Percentiles rank a stretch among this genome's conserved stretches.
Conservation (phyloP, 2,113 vertebrate genomes). For the Ginglymostoma cirratum region DNA sequence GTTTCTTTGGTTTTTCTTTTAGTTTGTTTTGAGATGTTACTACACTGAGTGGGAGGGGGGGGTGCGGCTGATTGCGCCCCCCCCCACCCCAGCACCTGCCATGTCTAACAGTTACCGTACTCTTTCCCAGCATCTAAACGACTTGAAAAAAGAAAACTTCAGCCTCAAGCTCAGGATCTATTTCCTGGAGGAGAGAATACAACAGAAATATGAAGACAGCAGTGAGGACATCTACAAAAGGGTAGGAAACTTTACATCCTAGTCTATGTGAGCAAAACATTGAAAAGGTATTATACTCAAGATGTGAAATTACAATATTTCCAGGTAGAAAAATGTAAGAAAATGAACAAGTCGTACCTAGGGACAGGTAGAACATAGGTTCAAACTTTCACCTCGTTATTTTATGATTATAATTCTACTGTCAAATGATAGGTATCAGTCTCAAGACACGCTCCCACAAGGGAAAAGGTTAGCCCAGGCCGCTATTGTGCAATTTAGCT, state of each 20-base stretch:
- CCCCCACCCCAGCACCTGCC: slow-evolving; percentile 50
- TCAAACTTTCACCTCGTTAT: neutral
- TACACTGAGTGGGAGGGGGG: slow-evolving; percentile 56
- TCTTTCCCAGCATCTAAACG: slow-evolving; percentile 93
- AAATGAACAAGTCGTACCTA: neutral
- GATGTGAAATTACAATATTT: neutral
- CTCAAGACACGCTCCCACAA: neutral
- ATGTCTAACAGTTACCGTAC: slow-evolving; percentile 93
- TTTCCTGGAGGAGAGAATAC: slow-evolving; percentile 92
- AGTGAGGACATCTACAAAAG: slow-evolving; percentile 71
- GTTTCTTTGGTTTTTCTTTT: slow-evolving; percentile 41
- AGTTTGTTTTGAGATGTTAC: slow-evolving; percentile 44
- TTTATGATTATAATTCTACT: neutral
- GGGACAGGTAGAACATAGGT: neutral
- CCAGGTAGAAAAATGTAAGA: neutral
- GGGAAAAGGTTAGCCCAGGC: neutral
- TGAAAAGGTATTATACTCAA: neutral
- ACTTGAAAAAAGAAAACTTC: slow-evolving; percentile 99
- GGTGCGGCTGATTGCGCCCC: slow-evolving; percentile 39
- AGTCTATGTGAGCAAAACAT: neutral
- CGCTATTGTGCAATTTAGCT: neutral
- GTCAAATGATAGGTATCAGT: neutral
- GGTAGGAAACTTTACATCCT: slow-evolving; percentile 50
- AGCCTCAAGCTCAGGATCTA: slow-evolving; percentile 96
- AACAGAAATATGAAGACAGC: slow-evolving; percentile 80